Conservation (phyloP, 2,888 invertebrate genomes). For the Gibbula magus region DNA sequence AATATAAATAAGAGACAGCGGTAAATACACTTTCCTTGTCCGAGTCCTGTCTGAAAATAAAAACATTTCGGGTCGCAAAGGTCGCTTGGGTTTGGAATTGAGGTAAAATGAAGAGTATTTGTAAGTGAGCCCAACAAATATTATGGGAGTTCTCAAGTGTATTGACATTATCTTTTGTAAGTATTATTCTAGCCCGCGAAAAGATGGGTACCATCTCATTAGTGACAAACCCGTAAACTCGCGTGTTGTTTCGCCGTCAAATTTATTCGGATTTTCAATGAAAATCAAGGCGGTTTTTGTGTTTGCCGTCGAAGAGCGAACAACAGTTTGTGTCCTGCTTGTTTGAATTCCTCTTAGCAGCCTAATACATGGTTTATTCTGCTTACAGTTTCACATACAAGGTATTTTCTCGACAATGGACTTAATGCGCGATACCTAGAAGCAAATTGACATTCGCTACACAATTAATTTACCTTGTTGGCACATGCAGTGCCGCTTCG, state of each 20-base stretch:
- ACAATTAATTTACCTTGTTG: constrained; percentile 5
- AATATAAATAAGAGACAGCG: too few species aligned
- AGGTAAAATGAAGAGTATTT: background rate
- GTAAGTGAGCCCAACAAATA: background rate
- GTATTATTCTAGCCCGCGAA: background rate
- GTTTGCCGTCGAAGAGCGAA: background rate
- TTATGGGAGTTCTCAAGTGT: background rate
- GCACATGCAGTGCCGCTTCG: background rate
- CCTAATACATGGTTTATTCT: constrained; percentile 12
- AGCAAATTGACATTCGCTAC: constrained; percentile 19
- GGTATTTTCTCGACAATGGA: constrained; percentile 14
- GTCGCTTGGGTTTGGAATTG: too few species aligned
- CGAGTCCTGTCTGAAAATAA: background rate
- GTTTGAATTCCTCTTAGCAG: constrained; percentile 4
- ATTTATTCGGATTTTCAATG: background rate
- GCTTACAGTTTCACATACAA: background rate
- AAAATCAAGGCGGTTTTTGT: background rate
- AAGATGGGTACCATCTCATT: background rate
- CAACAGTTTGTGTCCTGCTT: background rate
- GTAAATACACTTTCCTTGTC: too few species aligned
- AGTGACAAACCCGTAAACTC: background rate
- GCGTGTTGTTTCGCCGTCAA: background rate
- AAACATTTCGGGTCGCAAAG: background rate
- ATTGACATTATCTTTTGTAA: background rate
- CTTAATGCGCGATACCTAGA: background rate